These are phyloP conservation scores for Nemurella pictetii DNA, from an alignment of 2,888 invertebrate genomes.

Conservation along the genomic window DNA sequence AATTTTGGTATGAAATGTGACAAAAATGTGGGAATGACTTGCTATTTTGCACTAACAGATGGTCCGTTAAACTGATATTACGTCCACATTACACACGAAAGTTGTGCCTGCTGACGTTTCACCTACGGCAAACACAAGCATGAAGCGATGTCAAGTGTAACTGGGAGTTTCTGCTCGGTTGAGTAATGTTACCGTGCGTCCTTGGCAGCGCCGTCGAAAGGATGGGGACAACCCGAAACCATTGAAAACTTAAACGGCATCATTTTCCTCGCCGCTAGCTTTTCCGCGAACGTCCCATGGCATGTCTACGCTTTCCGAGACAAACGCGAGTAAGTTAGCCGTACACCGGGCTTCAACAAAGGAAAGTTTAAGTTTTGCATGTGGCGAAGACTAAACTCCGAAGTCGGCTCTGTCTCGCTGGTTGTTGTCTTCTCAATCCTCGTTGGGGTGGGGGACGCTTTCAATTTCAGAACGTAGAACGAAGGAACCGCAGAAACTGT, in stretches of 20 bases:
- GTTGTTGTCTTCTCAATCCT: background rate
- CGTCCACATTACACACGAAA: background rate
- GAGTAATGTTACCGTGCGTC: background rate
- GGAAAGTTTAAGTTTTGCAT: constrained; percentile 7
- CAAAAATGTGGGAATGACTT: background rate
- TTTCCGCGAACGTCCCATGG: background rate
- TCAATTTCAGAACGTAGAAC: background rate
- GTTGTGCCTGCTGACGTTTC: background rate
- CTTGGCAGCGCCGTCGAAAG: background rate
- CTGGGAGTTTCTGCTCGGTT: background rate
- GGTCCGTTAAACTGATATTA: background rate
- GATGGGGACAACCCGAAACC: background rate
- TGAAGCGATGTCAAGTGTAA: background rate
- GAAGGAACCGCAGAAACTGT: no score
- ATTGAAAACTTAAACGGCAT: constrained; percentile 18
- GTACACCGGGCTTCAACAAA: background rate
- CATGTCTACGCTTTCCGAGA: background rate
- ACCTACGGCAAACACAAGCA: no score
- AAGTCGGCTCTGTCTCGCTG: background rate
- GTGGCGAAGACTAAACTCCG: background rate
- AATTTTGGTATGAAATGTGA: no score
- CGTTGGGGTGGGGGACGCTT: background rate
- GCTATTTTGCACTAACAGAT: background rate
- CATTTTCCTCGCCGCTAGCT: constrained; percentile 21
- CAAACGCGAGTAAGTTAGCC: background rate